Conservation (phyloP, 2,888 invertebrate genomes). For the Drosophila rellima region DNA sequence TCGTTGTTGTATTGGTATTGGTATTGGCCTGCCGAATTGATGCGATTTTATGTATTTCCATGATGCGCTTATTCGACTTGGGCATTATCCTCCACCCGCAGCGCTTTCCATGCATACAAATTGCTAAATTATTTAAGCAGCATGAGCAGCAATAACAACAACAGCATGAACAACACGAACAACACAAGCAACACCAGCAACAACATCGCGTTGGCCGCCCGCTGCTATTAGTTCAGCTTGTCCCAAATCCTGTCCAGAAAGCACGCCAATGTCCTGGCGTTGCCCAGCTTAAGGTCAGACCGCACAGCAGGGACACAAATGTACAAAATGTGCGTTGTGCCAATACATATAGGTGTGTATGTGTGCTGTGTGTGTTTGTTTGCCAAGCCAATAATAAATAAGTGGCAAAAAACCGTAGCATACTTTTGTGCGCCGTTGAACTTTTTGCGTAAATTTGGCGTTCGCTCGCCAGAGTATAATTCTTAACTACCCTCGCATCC, state of each 20-base stretch:
- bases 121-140: constrained; percentile 80
- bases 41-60: constrained; percentile 78
- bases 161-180: constrained; percentile 3
- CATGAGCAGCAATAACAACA: constrained; percentile 26
- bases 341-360: constrained; percentile 4
- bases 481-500: constrained; percentile 1
- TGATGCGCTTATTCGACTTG: constrained; percentile 78
- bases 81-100: constrained; percentile 72
- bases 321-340: constrained; percentile 37
- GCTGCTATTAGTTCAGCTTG: constrained; percentile 62
- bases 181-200: not conserved
- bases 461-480: constrained; percentile 38
- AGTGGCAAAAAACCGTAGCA: constrained; percentile 72
- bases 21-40: constrained; percentile 56
- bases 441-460: constrained; percentile 72
- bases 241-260: constrained; percentile 58
- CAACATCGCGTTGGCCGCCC: constrained; percentile 34
- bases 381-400: constrained; percentile 76
- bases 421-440: constrained; percentile 69
- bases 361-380: constrained; percentile 24
- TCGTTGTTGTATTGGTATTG: constrained; percentile 14
- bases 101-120: constrained; percentile 79
- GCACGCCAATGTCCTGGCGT: constrained; percentile 39
- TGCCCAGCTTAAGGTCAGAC: constrained; percentile 61
- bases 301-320: constrained; percentile 55